phyloP scores from a whole-genome alignment of 2,888 invertebrate genomes.

The Chloroclysta siterata region DNA sequence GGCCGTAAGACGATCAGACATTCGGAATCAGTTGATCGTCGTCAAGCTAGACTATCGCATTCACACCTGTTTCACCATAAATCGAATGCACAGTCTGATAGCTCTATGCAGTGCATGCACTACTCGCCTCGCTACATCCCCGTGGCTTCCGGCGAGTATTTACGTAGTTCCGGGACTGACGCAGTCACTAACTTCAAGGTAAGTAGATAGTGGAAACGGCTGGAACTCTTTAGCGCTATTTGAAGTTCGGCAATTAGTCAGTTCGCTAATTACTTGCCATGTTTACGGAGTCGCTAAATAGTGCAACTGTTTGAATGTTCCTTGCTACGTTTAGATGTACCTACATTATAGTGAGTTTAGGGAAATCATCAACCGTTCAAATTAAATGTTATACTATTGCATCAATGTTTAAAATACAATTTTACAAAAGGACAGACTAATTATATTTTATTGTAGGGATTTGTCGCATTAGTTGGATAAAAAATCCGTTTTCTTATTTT shows the following conservation, averaged over 20 bases:
- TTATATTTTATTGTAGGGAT: too few species aligned
- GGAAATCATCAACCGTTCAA: too few species aligned
- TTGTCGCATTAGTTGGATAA: too few species aligned
- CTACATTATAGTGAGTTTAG: too few species aligned
- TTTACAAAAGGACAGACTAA: too few species aligned
- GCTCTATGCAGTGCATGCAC: not conserved
- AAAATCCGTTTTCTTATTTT: too few species aligned
- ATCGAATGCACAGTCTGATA: not conserved
- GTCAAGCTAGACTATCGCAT: too few species aligned
- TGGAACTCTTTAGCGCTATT: conserved; percentile 38
- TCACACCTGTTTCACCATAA: not conserved
- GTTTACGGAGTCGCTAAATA: conserved; percentile 20
- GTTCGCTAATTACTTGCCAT: conserved; percentile 34
- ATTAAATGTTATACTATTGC: too few species aligned
- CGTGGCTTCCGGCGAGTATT: conserved; percentile 23
- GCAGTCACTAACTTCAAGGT: conserved; percentile 33
- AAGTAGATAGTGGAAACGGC: conserved; percentile 32
- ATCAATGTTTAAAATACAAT: too few species aligned
- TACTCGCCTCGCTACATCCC: conserved; percentile 5
- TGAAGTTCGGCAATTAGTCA: conserved; percentile 41
- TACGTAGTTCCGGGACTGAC: conserved; percentile 28
- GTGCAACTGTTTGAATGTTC: conserved; percentile 1
- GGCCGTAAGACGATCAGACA: too few species aligned
- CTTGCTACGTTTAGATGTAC: not conserved
- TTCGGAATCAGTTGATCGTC: too few species aligned